Conservation (phyloP, 2,888 invertebrate species). For the Cheiracanthium punctorium region DNA sequence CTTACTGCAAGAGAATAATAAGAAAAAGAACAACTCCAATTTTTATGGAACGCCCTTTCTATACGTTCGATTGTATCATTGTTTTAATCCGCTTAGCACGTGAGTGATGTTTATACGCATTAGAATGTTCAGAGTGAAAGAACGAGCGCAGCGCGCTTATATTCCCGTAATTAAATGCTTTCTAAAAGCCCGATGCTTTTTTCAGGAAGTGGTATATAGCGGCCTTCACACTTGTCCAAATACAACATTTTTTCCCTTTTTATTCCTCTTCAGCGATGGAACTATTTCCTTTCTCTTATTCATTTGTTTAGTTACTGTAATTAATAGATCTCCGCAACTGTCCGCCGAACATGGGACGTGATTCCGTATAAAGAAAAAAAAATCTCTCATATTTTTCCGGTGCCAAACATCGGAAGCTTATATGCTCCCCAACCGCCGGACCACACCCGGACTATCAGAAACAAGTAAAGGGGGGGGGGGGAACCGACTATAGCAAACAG, state of each 20-base stretch:
- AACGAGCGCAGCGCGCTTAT: too few species aligned
- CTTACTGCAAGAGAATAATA: too few species aligned
- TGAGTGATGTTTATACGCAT: too few species aligned
- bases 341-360: background rate
- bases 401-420: conserved; percentile 27
- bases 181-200: too few species aligned
- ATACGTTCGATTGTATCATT: too few species aligned
- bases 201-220: too few species aligned
- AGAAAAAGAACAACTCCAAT: too few species aligned
- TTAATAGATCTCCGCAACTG: background rate
- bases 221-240: background rate
- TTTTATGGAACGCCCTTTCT: too few species aligned
- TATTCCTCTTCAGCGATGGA: background rate
- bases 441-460: conserved; percentile 51
- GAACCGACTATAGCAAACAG: conserved; percentile 36
- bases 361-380: background rate
- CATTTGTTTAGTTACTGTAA: conserved; percentile 7
- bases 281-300: background rate
- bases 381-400: conserved; percentile 12
- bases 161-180: too few species aligned
- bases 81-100: too few species aligned
- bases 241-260: background rate
- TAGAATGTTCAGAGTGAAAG: too few species aligned
- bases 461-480: background rate
- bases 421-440: conserved; percentile 24